A percentile compares a stretch with the other conserved stretches of the same genome.
These are phyloP conservation scores for Gandaritis pyraliata DNA, from an alignment of 2,888 invertebrate species.

Conservation along the genomic window DNA sequence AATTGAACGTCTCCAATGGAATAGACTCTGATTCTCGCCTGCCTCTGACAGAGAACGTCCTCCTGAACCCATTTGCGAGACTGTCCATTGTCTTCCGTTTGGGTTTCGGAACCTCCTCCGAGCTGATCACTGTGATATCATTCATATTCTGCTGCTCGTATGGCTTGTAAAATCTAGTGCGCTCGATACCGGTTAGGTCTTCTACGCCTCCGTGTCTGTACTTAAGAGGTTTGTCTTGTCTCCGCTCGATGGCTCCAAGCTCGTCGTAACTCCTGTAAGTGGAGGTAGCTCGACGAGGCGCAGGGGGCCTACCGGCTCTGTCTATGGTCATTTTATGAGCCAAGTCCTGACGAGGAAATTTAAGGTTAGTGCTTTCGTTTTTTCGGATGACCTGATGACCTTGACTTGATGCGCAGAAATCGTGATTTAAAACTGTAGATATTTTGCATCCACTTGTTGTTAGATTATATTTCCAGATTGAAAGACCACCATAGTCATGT, in stretches of 20 bases:
- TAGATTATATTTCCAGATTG: background rate
- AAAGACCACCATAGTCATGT: slow-evolving; percentile 37
- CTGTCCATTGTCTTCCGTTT: slow-evolving; percentile 75
- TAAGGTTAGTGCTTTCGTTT: slow-evolving; percentile 51
- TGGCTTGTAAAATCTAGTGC: slow-evolving; percentile 57
- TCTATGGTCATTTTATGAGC: slow-evolving; percentile 74
- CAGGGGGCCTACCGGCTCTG: slow-evolving; percentile 73
- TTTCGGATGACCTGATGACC: slow-evolving; percentile 47
- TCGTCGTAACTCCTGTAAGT: slow-evolving; percentile 81
- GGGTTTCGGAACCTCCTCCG: slow-evolving; percentile 74
- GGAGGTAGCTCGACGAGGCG: slow-evolving; percentile 72
- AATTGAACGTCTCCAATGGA: slow-evolving; percentile 72
- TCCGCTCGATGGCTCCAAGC: slow-evolving; percentile 70
- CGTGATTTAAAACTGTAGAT: background rate
- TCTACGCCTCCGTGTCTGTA: slow-evolving; percentile 75
- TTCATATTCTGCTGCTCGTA: slow-evolving; percentile 69
- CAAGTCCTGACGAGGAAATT: slow-evolving; percentile 69
- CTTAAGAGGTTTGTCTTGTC: slow-evolving; percentile 60
- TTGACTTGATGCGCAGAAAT: slow-evolving; percentile 55
- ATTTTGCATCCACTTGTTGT: background rate
- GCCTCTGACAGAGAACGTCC: slow-evolving; percentile 76
- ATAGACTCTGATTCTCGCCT: slow-evolving; percentile 72
- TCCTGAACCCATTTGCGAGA: slow-evolving; percentile 72
- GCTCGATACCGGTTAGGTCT: slow-evolving; percentile 72
- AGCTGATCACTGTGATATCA: slow-evolving; percentile 77